These are phyloP conservation scores for Oncopeltus fasciatus DNA, from an alignment of 1,140 invertebrate genomes.

Conservation along the genomic window DNA sequence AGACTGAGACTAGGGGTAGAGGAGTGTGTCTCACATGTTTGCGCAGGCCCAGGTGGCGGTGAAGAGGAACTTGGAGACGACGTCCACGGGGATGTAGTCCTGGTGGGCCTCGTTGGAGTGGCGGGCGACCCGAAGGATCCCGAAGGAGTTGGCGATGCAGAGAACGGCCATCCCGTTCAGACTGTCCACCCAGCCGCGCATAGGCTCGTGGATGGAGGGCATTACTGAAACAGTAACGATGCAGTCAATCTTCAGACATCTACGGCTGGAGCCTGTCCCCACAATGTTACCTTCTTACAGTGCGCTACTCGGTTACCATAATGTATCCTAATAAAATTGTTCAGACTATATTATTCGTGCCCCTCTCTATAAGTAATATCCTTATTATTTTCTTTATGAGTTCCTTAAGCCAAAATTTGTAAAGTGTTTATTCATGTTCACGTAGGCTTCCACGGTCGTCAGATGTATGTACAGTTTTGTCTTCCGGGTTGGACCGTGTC, in stretches of 20 bases:
- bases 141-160: not conserved
- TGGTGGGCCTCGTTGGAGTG: not conserved
- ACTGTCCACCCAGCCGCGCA: not conserved
- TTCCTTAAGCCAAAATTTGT: no score
- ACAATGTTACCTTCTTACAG: not conserved
- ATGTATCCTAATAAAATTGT: not conserved
- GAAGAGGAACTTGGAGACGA: not conserved
- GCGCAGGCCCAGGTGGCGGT: not conserved
- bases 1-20: no score
- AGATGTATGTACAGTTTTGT: no score
- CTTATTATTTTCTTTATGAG: no score
- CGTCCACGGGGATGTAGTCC: constrained; percentile 1
- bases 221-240: not conserved
- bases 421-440: no score
- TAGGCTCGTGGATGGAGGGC: not conserved
- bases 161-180: not conserved
- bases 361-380: not conserved
- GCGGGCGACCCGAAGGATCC: not conserved
- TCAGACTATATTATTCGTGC: not conserved
- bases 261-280: no score
- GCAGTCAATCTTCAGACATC: no score
- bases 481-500: no score
- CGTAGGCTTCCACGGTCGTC: no score
- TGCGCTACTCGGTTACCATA: not conserved
- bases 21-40: no score